Percentiles rank a stretch among this genome's conserved stretches.
These are phyloP conservation scores for Pangasius mekongensis DNA, from an alignment of 2,797 vertebrate species.

Conservation along the genomic window DNA sequence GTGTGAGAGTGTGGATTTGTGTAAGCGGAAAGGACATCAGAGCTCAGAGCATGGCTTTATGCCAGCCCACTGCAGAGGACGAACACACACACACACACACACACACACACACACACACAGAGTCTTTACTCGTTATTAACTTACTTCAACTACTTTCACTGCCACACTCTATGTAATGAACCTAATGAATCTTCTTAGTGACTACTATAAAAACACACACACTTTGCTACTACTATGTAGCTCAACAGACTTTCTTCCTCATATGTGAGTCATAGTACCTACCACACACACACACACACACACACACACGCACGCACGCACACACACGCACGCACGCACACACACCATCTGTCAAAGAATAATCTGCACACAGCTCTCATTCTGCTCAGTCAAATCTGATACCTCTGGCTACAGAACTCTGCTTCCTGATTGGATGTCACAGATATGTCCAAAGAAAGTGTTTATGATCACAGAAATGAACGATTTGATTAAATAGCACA, in stretches of 20 bases:
- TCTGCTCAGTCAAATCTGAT: constrained; percentile 22
- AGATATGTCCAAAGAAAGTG: not conserved
- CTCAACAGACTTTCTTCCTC: constrained; percentile 32
- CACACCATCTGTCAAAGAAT: constrained; percentile 47
- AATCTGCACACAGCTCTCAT: constrained; percentile 43
- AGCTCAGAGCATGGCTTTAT: constrained; percentile 48
- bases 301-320: constrained; percentile 4
- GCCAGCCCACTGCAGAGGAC: constrained; percentile 60
- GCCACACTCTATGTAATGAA: constrained; percentile 22
- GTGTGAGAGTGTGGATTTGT: constrained; percentile 31
- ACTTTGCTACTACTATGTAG: not conserved
- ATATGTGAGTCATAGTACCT: constrained; percentile 15
- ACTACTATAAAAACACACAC: constrained; percentile 22
- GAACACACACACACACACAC: constrained; percentile 27
- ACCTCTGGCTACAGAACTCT: constrained; percentile 26
- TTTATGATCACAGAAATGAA: not conserved
- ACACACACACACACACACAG: constrained; percentile 43
- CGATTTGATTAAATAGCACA: not conserved
- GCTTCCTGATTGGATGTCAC: not conserved
- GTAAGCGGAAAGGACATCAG: constrained; percentile 46
- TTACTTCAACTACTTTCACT: constrained; percentile 32
- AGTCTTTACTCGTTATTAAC: constrained; percentile 41
- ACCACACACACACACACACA: constrained; percentile 23
- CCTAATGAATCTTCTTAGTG: constrained; percentile 29
- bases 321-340: constrained; percentile 22